A percentile compares a stretch with the other conserved stretches of the same genome.
These are phyloP conservation scores for Leuciscus waleckii DNA, from an alignment of 2,797 vertebrate species.

Conservation along the genomic window DNA sequence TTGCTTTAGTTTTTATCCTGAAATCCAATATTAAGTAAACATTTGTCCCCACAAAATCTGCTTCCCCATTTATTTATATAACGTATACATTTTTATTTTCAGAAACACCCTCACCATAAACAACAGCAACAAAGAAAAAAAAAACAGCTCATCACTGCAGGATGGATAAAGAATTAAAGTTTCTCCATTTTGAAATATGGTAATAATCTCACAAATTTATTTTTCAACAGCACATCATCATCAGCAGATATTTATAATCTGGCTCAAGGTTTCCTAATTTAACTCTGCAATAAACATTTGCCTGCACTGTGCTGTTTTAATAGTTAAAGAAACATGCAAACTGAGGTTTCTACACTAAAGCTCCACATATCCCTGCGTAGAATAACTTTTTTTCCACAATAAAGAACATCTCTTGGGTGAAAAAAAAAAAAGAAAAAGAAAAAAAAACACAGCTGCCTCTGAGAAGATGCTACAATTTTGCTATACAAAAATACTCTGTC, in stretches of 20 bases:
- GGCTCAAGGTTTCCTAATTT: constrained; percentile 16
- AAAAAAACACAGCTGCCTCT: constrained; percentile 73
- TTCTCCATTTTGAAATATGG: neutral
- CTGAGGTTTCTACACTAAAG: constrained; percentile 14
- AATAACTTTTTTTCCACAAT: constrained; percentile 18
- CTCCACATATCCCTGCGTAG: constrained; percentile 20
- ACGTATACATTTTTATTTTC: neutral
- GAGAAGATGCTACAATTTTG: constrained; percentile 79
- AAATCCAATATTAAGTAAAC: neutral
- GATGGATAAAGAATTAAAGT: neutral
- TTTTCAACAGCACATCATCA: constrained; percentile 1
- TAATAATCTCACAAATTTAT: neutral
- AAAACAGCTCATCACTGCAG: neutral
- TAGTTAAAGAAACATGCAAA: constrained; percentile 13
- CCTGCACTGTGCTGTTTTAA: neutral
- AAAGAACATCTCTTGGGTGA: constrained; percentile 54
- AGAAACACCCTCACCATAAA: constrained; percentile 19
- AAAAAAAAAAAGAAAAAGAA: too few relatives aligned
- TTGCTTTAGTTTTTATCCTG: neutral
- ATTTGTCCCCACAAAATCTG: neutral
- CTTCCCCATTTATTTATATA: constrained; percentile 1
- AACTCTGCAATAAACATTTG: neutral
- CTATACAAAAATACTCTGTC: constrained; percentile 61
- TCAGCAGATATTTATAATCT: neutral
- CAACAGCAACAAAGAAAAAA: neutral